phyloP scores from a whole-genome alignment of 1,140 invertebrate genomes.

The Polypedilum vanderplanki region DNA sequence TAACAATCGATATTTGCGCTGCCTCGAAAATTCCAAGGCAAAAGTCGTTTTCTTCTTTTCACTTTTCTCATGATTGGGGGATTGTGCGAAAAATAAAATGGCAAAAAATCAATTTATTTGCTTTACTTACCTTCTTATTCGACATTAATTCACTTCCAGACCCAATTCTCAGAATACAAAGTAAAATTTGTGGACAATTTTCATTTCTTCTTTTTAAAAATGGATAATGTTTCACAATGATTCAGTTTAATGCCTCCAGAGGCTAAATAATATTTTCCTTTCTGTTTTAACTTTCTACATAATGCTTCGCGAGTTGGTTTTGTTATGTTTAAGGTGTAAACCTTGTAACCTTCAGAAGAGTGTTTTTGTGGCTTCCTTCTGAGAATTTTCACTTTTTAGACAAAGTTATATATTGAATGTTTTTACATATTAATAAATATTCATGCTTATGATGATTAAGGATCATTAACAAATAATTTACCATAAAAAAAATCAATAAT shows the following conservation, averaged over 20 bases:
- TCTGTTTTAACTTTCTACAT: not conserved
- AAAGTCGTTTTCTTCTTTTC: not conserved
- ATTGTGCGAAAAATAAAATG: not conserved
- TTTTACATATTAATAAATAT: no score
- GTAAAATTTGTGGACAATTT: not conserved
- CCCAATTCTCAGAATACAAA: not conserved
- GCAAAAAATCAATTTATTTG: conserved; percentile 24
- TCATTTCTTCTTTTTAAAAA: not conserved
- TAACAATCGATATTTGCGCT: conserved; percentile 7
- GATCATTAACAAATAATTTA: no score
- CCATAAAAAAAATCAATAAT: no score
- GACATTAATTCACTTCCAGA: not conserved
- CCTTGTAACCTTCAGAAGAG: not conserved
- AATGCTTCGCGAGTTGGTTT: not conserved
- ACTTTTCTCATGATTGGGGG: no score
- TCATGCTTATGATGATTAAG: no score
- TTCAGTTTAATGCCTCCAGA: not conserved
- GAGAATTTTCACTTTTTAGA: not conserved
- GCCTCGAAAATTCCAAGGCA: not conserved
- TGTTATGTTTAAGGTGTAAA: conserved; percentile 25
- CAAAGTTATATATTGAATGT: no score
- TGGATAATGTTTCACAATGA: conserved; percentile 24
- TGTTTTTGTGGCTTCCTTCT: conserved; percentile 10
- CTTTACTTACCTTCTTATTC: not conserved
- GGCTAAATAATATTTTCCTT: not conserved